Base-by-base conservation (phyloP, 2,797 vertebrate species). In the Rhynchotus rufescens region DNA sequence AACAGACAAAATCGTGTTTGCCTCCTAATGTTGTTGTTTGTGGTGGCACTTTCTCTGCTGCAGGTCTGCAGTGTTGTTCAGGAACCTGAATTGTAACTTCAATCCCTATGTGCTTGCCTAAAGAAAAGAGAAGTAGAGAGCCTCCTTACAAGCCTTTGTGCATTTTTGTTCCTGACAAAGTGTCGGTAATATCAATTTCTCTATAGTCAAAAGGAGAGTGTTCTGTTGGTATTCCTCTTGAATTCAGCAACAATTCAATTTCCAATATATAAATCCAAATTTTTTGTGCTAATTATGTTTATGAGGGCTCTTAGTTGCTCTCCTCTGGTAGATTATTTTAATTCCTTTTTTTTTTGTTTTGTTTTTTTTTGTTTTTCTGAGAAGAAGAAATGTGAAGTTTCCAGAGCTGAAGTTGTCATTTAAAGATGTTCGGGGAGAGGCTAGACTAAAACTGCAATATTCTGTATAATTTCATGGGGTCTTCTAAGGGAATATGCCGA, bases 401-500 rank as follows among this genome's bases (percentile, higher is more conserved):
- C 84, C 75, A 1, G 80, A 95, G 32, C 85, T 5, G 20, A 90
- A 92, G 45, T 80, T 94, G 76, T 96, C n/a, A 78, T 96, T 97
- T 96, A 92, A 95, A 96, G 86, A 94, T 32, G 42, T 84, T 64
- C 59, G 77, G 25, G 74, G 80, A 93, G 86, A 74, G 79, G 51
- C 64, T 65, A 86, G 78, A 34, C 88, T 93, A 88, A 92, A 96
- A 62, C 68, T 73, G 88, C 84, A 96, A 74, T 96, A 95, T 96
- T 97, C 95, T 96, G 38, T 95, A 83, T 95, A 56, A 97, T 97
- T 97, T 97, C 97, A 97, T 94, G 95, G 92, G 88, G 71, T 94
- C 91, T 96, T 94, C 94, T 94, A 94, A 96, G 88, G 96, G 94
- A 97, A 96, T 96, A 78, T 79, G 84, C 85, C 86, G 85, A 96